Percentiles rank a stretch among this genome's conserved stretches.
Conservation (phyloP, 2,113 vertebrate species). For the Steatornis caripensis region DNA sequence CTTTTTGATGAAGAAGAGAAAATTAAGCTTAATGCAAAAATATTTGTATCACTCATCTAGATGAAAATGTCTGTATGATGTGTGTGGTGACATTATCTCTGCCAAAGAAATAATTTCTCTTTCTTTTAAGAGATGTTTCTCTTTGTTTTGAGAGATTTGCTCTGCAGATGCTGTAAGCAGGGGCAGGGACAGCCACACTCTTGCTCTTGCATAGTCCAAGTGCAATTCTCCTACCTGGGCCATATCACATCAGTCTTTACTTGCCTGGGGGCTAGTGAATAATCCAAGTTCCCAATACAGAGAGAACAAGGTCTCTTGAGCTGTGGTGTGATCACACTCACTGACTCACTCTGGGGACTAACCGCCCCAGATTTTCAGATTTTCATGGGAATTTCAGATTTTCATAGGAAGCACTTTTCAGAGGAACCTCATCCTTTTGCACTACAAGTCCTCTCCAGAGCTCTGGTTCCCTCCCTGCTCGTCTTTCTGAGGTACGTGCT, state of each 20-base stretch:
- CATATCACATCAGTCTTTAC: not conserved
- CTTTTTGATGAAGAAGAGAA: conserved; percentile 1
- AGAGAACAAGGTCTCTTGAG: not conserved
- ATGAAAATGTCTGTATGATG: not conserved
- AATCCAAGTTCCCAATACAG: not conserved
- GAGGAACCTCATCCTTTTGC: not conserved
- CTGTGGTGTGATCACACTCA: not conserved
- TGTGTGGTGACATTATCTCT: not conserved
- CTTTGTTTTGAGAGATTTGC: no score
- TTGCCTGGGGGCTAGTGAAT: not conserved
- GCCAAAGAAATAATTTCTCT: not conserved
- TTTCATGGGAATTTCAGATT: not conserved
- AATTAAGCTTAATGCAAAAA: not conserved
- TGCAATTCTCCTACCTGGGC: not conserved
- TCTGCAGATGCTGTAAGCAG: not conserved
- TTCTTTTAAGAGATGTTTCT: not conserved
- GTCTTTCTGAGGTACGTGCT: conserved; percentile 9
- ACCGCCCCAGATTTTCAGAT: not conserved
- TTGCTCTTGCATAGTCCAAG: not conserved
- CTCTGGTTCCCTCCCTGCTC: not conserved
- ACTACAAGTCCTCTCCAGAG: not conserved
- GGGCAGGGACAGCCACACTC: not conserved
- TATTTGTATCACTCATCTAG: not conserved
- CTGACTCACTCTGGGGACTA: not conserved
- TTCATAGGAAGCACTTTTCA: not conserved